Conservation (phyloP, 2,797 vertebrate species). For the Vipera latastei region DNA sequence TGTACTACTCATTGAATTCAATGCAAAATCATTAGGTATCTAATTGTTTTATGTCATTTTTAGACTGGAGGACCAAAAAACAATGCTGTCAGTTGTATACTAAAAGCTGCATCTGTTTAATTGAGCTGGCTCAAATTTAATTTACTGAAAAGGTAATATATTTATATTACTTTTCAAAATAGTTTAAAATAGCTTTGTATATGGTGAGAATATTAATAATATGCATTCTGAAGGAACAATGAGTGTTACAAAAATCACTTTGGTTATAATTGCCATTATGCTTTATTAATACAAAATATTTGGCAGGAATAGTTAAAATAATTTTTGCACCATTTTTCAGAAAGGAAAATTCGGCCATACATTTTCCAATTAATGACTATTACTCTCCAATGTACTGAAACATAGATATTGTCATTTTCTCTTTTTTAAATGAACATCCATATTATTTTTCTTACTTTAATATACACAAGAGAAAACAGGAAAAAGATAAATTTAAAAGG, state of each 20-base stretch:
- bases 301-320: conserved; percentile 3
- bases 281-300: conserved; percentile 2
- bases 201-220: background rate
- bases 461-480: background rate
- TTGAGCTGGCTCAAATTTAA: conserved; percentile 1
- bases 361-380: conserved; percentile 1
- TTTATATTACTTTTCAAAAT: conserved; percentile 2
- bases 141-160: background rate
- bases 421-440: conserved; percentile 2
- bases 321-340: conserved; percentile 5
- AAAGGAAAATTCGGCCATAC: background rate
- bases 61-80: background rate
- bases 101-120: conserved; percentile 17
- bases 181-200: background rate
- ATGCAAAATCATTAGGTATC: background rate
- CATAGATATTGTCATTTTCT: conserved; percentile 21
- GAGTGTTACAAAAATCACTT: background rate
- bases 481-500: background rate
- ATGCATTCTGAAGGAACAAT: background rate
- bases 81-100: conserved; percentile 6
- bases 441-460: background rate
- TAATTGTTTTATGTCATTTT: background rate
- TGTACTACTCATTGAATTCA: conserved; percentile 19
- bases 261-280: conserved; percentile 3
- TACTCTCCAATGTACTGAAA: background rate